A percentile compares a stretch with the other conserved stretches of the same genome.
phyloP scores from a whole-genome alignment of 2,797 vertebrate species.

The Setipinna tenuifilis region DNA sequence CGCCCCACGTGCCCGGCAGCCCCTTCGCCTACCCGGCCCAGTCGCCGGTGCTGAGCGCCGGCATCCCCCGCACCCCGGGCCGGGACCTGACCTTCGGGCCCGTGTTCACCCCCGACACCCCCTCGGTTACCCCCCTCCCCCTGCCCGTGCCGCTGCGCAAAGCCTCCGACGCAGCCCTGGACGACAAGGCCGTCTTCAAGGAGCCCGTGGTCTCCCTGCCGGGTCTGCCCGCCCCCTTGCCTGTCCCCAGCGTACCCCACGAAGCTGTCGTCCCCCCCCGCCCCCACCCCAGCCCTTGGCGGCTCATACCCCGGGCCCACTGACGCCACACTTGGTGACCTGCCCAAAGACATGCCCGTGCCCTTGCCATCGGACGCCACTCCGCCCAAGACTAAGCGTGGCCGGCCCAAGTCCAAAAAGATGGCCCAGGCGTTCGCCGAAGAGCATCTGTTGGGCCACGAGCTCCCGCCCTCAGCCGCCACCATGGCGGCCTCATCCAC shows the following conservation, averaged over 20 bases:
- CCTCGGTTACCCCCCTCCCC: constrained; percentile 9
- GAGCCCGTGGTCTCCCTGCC: constrained; percentile 79
- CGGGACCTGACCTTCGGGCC: constrained; percentile 93
- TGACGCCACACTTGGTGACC: constrained; percentile 60
- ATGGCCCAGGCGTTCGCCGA: constrained; percentile 49
- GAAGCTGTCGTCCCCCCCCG: constrained; percentile 47
- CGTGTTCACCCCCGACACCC: constrained; percentile 80
- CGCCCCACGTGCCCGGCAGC: constrained; percentile 90
- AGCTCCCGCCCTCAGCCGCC: constrained; percentile 59
- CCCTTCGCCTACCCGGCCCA: constrained; percentile 95
- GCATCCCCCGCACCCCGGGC: constrained; percentile 93
- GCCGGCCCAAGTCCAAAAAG: constrained; percentile 81
- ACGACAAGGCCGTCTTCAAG: constrained; percentile 82
- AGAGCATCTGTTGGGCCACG: constrained; percentile 48
- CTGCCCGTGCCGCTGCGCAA: constrained; percentile 80
- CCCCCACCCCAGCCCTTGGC: constrained; percentile 31
- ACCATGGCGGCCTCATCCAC: constrained; percentile 46
- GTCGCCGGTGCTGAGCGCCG: constrained; percentile 87
- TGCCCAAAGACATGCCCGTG: constrained; percentile 65
- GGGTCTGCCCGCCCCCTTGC: constrained; percentile 69
- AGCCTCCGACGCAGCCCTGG: constrained; percentile 82
- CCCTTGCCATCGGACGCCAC: constrained; percentile 73
- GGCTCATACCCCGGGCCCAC: constrained; percentile 33
- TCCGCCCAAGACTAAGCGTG: constrained; percentile 83
- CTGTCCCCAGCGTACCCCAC: constrained; percentile 63